These are phyloP conservation scores for Sebastiscus albofasciatus DNA, from an alignment of 2,797 vertebrate species.

Conservation along the genomic window DNA sequence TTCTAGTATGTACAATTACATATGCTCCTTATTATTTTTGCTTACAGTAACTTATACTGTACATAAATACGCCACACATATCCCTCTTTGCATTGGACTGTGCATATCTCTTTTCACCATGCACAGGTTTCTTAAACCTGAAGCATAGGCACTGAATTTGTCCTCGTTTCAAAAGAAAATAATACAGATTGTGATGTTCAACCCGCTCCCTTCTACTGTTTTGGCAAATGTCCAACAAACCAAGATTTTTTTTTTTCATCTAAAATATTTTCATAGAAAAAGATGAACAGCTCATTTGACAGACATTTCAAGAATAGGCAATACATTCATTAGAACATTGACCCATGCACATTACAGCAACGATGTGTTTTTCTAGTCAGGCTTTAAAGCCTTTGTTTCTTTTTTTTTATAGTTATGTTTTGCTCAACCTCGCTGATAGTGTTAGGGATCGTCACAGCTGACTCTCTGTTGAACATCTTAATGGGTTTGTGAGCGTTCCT, in stretches of 20 bases:
- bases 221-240: conserved; percentile 50
- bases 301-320: conserved; percentile 49
- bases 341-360: conserved; percentile 59
- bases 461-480: conserved; percentile 9
- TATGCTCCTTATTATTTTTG: conserved; percentile 33
- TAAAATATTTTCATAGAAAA: conserved; percentile 59
- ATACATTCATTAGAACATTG: conserved; percentile 66
- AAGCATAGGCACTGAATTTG: conserved; percentile 62
- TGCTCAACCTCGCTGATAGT: conserved; percentile 8
- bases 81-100: conserved; percentile 42
- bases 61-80: conserved; percentile 50
- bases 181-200: neutral
- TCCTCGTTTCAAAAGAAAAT: conserved; percentile 24
- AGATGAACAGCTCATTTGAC: conserved; percentile 49
- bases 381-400: conserved; percentile 8
- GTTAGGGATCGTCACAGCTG: conserved; percentile 2
- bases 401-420: neutral
- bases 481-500: neutral
- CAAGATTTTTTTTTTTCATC: conserved; percentile 19
- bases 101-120: conserved; percentile 34
- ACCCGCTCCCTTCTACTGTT: conserved; percentile 13
- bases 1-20: conserved; percentile 56
- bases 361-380: conserved; percentile 11
- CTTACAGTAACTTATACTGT: conserved; percentile 62
- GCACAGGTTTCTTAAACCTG: conserved; percentile 41